phyloP scores from a whole-genome alignment of 2,797 vertebrate species.

The Otolemur crassicaudatus region DNA sequence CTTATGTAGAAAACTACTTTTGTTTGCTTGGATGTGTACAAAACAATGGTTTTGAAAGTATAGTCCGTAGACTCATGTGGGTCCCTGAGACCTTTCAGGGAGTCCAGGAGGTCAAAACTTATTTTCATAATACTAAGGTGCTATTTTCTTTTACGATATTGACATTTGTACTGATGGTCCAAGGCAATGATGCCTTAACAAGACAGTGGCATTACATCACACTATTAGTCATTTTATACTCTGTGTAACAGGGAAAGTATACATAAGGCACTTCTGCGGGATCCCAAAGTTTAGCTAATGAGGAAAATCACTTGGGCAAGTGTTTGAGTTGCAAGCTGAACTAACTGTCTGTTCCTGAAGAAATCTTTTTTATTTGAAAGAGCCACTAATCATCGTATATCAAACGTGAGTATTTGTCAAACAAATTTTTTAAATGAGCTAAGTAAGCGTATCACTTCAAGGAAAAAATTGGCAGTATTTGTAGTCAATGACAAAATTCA shows the following conservation, averaged over 20 bases:
- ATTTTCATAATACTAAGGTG: not conserved
- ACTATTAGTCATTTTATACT: not conserved
- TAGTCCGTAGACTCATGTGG: fast-evolving
- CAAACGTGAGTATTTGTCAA: not conserved
- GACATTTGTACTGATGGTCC: not conserved
- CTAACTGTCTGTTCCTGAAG: not conserved
- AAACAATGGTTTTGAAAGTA: not conserved
- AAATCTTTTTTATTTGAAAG: not conserved
- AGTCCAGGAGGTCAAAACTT: not conserved
- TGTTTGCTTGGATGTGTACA: not conserved
- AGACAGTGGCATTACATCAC: not conserved
- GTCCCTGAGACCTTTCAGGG: not conserved
- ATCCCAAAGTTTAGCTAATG: not conserved
- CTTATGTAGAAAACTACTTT: constrained; percentile 22
- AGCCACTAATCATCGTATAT: constrained; percentile 28
- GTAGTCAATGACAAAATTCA: not conserved
- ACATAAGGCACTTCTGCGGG: not conserved
- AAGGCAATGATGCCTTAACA: not conserved
- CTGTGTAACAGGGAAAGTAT: not conserved
- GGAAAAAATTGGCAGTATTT: constrained; percentile 4
- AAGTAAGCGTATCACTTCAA: not conserved
- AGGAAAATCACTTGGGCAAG: not conserved
- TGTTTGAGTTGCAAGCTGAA: not conserved
- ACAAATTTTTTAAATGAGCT: not conserved
- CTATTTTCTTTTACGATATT: constrained; percentile 9